Base-by-base conservation (phyloP, 2,797 vertebrate species). In the Pitangus sulphuratus region DNA sequence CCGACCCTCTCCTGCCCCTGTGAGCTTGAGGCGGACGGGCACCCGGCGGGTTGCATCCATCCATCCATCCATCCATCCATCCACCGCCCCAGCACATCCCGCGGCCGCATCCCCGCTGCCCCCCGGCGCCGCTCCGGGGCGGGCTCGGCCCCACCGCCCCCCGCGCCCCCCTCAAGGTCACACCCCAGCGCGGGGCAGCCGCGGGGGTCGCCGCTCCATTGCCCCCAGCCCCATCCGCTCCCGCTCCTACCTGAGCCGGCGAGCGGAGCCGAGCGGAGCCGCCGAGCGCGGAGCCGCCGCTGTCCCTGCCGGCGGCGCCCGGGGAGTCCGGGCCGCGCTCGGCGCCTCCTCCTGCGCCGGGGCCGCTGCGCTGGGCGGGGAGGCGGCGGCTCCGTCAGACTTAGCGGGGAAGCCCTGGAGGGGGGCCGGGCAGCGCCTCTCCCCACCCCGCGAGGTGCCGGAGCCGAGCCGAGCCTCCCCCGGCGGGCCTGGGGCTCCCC, bases 341-440 rank as follows among this genome's bases (percentile, higher is more conserved):
- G 72, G 94, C 91, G 79, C 77, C 70, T 95, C 91, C 95, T 95
- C 90, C 94, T 88, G 95, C 86, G 84, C 79, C 65, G 82, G 77
- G 62, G 77, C 81, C 77, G 89, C 91, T 82, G 92, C 86, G 86
- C 82, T 92, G 79, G 57, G 94, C 74, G 24, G 95, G 87, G 92
- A 78, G 76, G 80, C 70, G 91, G 81, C 64, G 60, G 80, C 84
- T 92, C 57, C 74, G 58, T 42, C 88, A 71, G 71, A 70, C 83
- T 89, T 51, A 62, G 94, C 81, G 82, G 89, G 95, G 75, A 86
- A 93, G 45, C 93, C 93, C 93, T 19, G 50, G 50, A 50, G 12
- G 37, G 64, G 68, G 58, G 87, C 37, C 87, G 81, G 93, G 88
- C 75, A 71, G 95, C 68, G 65, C 79, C 78, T 78, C 66, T 92